Percentiles rank a stretch among this genome's conserved stretches.
These are phyloP conservation scores for Plebejus anna DNA, from an alignment of 2,888 invertebrate genomes.

Conservation along the genomic window DNA sequence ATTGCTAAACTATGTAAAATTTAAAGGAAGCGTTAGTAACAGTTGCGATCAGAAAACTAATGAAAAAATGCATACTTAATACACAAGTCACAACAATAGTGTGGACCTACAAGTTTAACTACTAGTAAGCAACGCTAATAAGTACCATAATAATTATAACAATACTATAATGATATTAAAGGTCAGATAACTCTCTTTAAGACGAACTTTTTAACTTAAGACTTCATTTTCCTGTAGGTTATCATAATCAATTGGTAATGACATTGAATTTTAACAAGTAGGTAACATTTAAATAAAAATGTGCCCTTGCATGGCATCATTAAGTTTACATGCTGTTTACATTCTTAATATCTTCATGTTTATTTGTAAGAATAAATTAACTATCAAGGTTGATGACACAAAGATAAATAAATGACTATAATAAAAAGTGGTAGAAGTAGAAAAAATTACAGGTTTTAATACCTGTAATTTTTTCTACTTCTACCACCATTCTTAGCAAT, in stretches of 20 bases:
- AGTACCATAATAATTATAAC: too few species aligned
- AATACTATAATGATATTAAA: too few species aligned
- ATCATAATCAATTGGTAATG: neutral
- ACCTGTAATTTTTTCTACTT: too few species aligned
- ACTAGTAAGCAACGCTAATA: too few species aligned
- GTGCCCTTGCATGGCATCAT: neutral
- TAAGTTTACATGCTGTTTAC: neutral
- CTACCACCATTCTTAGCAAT: too few species aligned
- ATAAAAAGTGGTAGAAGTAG: too few species aligned
- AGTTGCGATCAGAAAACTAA: too few species aligned
- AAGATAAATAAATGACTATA: neutral
- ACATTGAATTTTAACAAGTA: conserved; percentile 7
- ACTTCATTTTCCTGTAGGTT: neutral
- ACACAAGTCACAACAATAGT: too few species aligned
- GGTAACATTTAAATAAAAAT: neutral
- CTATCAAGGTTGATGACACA: neutral
- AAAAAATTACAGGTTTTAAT: neutral
- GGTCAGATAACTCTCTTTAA: neutral
- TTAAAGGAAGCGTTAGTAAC: too few species aligned
- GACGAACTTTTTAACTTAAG: neutral
- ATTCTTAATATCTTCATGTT: neutral
- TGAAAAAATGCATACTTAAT: too few species aligned
- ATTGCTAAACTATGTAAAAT: too few species aligned
- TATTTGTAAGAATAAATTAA: neutral
- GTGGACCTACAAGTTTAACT: too few species aligned